A percentile compares a stretch with the other conserved stretches of the same genome.
Conservation (phyloP, 2,113 vertebrate species). For the human (Homo sapiens) region DNA sequence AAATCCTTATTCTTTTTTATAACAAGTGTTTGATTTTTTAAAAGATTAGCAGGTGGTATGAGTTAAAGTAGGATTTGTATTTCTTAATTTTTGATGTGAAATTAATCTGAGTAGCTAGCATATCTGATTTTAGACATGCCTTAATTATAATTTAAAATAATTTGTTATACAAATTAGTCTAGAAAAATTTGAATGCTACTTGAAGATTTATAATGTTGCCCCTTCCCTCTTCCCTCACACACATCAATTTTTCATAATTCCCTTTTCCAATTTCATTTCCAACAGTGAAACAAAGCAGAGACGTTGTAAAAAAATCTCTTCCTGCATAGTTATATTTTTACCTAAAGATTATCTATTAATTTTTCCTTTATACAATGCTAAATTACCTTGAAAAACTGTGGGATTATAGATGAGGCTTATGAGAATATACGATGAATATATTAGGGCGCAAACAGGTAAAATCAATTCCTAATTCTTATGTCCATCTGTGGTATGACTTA, state of each 20-base stretch:
- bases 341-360: constrained; percentile 52
- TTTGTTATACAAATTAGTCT: constrained; percentile 43
- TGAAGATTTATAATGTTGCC: constrained; percentile 47
- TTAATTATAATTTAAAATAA: constrained; percentile 45
- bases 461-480: constrained; percentile 60
- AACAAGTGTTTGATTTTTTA: not conserved
- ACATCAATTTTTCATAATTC: constrained; percentile 74
- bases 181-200: constrained; percentile 66
- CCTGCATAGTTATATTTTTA: constrained; percentile 65
- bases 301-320: constrained; percentile 36
- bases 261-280: constrained; percentile 67
- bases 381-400: constrained; percentile 52
- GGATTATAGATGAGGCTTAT: constrained; percentile 61
- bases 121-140: constrained; percentile 10
- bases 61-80: not conserved
- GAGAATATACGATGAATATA: constrained; percentile 60
- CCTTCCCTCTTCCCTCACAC: not conserved
- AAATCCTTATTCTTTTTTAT: constrained; percentile 23
- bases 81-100: constrained; percentile 53
- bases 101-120: constrained; percentile 14
- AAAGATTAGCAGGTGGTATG: not conserved
- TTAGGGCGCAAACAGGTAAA: constrained; percentile 61
- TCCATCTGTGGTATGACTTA: constrained; percentile 47
- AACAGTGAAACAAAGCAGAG: constrained; percentile 64
- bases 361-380: constrained; percentile 61